Percentiles rank a stretch among this genome's conserved stretches.
Conservation (phyloP, 2,113 vertebrate species). For the Pseudonaja textilis region DNA sequence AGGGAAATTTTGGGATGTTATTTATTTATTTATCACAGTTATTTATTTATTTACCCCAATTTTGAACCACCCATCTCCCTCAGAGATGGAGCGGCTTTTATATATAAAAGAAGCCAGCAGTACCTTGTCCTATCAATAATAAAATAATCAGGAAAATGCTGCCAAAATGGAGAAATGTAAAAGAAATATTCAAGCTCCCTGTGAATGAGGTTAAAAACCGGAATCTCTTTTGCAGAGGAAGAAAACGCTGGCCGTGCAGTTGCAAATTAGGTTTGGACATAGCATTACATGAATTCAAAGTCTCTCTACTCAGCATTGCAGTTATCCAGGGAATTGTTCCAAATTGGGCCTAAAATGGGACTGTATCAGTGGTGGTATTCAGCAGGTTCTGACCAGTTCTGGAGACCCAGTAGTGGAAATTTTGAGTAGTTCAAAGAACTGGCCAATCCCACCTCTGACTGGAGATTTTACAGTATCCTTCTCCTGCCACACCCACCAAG, state of each 20-base stretch:
- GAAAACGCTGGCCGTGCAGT: background rate
- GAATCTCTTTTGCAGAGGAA: background rate
- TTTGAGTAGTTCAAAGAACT: too few species aligned
- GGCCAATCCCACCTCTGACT: too few species aligned
- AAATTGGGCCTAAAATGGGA: background rate
- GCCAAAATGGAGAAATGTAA: background rate
- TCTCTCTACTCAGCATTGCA: background rate
- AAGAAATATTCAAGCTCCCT: background rate
- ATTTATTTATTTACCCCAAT: background rate
- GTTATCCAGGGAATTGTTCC: background rate
- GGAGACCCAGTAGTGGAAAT: too few species aligned
- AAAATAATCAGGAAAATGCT: background rate
- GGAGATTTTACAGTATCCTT: too few species aligned
- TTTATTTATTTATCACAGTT: background rate
- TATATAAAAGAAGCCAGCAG: background rate
- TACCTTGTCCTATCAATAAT: background rate
- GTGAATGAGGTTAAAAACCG: background rate
- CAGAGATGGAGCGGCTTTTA: background rate
- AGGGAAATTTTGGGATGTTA: background rate
- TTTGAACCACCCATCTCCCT: background rate
- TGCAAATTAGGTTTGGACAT: background rate
- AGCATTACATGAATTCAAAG: background rate
- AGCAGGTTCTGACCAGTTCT: too few species aligned
- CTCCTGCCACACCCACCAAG: too few species aligned
- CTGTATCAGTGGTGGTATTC: background rate